Evolutionary conservation across 2,113 vertebrate genomes (phyloP).

Genomic region (Mesoclemmys tuberculata): DNA sequence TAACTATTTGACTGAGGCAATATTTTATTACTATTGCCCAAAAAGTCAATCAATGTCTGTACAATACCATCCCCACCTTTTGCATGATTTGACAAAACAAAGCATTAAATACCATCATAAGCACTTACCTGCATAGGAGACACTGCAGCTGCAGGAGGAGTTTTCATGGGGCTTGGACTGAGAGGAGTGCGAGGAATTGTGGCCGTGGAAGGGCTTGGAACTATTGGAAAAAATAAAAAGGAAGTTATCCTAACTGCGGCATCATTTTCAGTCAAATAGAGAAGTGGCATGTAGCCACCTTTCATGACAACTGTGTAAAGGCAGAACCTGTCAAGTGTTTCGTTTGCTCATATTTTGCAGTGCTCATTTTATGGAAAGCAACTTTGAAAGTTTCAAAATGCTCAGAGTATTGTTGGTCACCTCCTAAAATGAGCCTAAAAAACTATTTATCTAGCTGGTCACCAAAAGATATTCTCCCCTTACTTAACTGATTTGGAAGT

Average conservation of each 20-base stretch:
- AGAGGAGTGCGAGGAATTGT: slow-evolving; percentile 92
- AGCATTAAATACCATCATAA: background rate
- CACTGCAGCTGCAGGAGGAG: slow-evolving; percentile 93
- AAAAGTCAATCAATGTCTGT: background rate
- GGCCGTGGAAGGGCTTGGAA: slow-evolving; percentile 81
- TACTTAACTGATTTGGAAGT: background rate
- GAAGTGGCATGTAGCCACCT: background rate
- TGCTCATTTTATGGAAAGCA: slow-evolving; percentile 21
- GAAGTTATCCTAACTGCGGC: background rate
- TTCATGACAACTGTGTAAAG: background rate
- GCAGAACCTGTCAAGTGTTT: background rate
- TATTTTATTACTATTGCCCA: slow-evolving; percentile 8
- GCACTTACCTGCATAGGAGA: slow-evolving; percentile 94
- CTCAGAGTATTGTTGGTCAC: slow-evolving; percentile 6
- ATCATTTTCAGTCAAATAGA: background rate
- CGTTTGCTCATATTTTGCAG: background rate
- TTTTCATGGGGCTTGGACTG: slow-evolving; percentile 96
- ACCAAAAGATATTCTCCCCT: background rate
- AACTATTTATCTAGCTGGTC: background rate
- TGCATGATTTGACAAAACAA: background rate
- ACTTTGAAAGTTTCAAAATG: slow-evolving; percentile 50
- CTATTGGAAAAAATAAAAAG: slow-evolving; percentile 47
- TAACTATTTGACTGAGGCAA: background rate
- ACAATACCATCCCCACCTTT: background rate
- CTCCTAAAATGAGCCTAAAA: slow-evolving; percentile 1